Conservation (phyloP, 1,140 invertebrate genomes). For the Drosophila simulans region DNA sequence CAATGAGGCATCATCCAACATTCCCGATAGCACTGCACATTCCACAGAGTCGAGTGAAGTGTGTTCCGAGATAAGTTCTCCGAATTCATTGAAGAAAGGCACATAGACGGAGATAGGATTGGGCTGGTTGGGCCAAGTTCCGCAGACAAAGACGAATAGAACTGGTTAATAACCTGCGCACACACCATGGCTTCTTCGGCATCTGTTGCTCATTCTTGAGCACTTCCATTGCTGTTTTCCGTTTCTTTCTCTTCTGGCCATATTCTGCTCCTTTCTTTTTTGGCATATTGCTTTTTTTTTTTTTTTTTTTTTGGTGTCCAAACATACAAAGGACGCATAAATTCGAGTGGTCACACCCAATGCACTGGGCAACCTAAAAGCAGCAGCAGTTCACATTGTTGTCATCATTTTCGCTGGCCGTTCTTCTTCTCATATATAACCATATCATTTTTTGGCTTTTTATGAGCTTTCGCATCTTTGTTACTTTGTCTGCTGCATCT, state of each 20-base stretch:
- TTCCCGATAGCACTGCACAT: slow-evolving; percentile 29
- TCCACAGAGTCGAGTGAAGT: slow-evolving; percentile 17
- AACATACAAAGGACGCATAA: slow-evolving; percentile 59
- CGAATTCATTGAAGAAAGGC: slow-evolving; percentile 23
- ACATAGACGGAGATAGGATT: slow-evolving; percentile 7
- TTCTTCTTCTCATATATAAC: slow-evolving; percentile 12
- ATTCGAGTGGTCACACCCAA: slow-evolving; percentile 25
- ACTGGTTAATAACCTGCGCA: slow-evolving; percentile 52
- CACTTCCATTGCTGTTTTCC: slow-evolving; percentile 13
- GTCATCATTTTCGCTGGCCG: slow-evolving; percentile 11
- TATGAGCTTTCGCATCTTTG: slow-evolving; percentile 47
- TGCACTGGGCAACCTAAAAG: background rate
- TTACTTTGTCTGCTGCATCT: slow-evolving; percentile 53
- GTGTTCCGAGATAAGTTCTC: slow-evolving; percentile 27
- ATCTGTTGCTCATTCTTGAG: slow-evolving; percentile 35
- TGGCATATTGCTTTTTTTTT: background rate
- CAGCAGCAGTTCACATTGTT: slow-evolving; percentile 18
- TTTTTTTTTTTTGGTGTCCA: background rate
- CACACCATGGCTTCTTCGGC: slow-evolving; percentile 18
- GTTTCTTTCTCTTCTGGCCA: background rate
- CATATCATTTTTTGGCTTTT: slow-evolving; percentile 62
- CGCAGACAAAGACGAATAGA: slow-evolving; percentile 44
- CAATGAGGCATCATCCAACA: slow-evolving; percentile 2
- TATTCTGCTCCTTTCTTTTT: too few relatives aligned
- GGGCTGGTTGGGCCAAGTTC: slow-evolving; percentile 1